Evolutionary conservation across 2,797 vertebrate genomes (phyloP).

Genomic region (Leucoraja ocellata): DNA sequence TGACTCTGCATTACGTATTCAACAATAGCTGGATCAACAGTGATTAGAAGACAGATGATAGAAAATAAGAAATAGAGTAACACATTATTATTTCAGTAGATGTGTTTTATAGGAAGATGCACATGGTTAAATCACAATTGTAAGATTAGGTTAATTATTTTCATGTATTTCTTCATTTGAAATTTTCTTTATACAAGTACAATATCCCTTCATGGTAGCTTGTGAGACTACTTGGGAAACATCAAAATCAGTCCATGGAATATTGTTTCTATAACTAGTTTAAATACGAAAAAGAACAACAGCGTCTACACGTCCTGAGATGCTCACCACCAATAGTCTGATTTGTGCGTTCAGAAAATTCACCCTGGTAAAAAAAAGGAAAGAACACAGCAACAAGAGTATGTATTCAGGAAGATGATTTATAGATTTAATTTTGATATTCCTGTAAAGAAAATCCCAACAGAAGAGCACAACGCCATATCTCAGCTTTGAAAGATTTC

Average conservation of each 20-base stretch:
- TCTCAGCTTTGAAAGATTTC: constrained; percentile 30
- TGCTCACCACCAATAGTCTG: background rate
- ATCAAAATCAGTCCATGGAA: constrained; percentile 27
- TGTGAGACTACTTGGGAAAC: background rate
- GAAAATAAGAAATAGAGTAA: constrained; percentile 22
- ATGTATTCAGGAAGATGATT: constrained; percentile 30
- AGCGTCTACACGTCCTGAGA: background rate
- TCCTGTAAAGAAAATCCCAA: constrained; percentile 25
- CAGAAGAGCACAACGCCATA: background rate
- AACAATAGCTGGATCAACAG: constrained; percentile 28
- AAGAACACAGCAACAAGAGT: background rate
- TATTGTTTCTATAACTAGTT: constrained; percentile 4
- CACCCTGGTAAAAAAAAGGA: background rate
- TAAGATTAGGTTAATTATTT: background rate
- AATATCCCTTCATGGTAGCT: background rate
- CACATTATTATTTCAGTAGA: constrained; percentile 9
- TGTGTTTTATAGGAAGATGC: background rate
- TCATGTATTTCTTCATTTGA: background rate
- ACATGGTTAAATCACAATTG: background rate
- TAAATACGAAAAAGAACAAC: constrained; percentile 32
- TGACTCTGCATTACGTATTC: background rate
- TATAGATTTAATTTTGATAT: constrained; percentile 38
- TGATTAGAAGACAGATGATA: constrained; percentile 32
- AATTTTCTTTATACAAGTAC: background rate
- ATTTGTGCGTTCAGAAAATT: background rate